phyloP scores from a whole-genome alignment of 2,888 invertebrate genomes.

The Conops quadrifasciatus region DNA sequence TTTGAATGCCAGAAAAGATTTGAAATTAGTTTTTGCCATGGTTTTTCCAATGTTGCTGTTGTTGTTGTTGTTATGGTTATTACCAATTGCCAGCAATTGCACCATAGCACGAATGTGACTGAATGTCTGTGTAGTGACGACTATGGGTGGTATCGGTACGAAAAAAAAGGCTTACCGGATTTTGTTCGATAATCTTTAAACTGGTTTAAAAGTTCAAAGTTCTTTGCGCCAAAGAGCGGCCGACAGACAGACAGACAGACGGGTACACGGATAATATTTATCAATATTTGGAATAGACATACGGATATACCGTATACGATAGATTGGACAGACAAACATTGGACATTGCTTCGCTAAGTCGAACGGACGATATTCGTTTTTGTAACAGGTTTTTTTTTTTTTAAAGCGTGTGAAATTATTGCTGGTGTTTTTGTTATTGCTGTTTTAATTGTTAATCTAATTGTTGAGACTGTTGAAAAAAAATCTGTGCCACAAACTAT shows the following conservation, averaged over 20 bases:
- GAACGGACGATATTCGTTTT: too few relatives aligned
- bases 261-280: background rate
- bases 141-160: background rate
- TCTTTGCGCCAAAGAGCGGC: too few relatives aligned
- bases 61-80: slow-evolving; percentile 5
- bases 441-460: background rate
- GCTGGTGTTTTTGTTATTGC: background rate
- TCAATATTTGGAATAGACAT: too few relatives aligned
- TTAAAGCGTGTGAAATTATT: slow-evolving; percentile 7
- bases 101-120: background rate
- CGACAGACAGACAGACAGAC: background rate
- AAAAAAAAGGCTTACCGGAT: too few relatives aligned
- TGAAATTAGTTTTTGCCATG: background rate
- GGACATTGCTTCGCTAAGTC: too few relatives aligned
- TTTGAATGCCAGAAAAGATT: background rate
- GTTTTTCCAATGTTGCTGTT: background rate
- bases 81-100: background rate
- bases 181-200: background rate
- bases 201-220: too few relatives aligned
- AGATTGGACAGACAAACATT: background rate
- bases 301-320: background rate
- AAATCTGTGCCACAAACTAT: too few relatives aligned
- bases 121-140: background rate
- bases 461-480: too few relatives aligned
- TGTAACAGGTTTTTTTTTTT: background rate